Evolutionary conservation across 2,888 invertebrate genomes (phyloP), one percentile per base, ranked within the genome.

Genomic region (Embidobia sp.): DNA sequence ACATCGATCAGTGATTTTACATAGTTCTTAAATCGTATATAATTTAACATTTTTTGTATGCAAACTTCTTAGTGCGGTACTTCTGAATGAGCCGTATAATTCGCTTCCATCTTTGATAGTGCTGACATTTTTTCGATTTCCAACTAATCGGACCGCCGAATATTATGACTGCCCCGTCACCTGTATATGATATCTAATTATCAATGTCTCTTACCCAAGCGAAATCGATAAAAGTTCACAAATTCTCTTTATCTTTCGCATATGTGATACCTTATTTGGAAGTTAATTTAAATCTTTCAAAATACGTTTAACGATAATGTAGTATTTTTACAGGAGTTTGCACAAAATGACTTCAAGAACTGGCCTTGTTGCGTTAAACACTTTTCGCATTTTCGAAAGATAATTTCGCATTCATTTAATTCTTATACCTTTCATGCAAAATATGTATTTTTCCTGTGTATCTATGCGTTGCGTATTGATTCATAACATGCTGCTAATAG

Each of bases 151-250:
- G 64, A 2, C 69, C 35, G 1, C 18, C 44, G 0, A 78, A 16
- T 11, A 79, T 15, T 0, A 49, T 63, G 6, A 76, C 2, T 6
- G 70, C n/a, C n/a, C n/a, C 37, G 11, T 73, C 66, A 3, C 78
- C 57, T 8, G 27, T 27, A 40, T 40, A 55, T 10, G 53, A 40
- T 8, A 27, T 55, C 10, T 40, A 15, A 16, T 77, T 67, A n/a
- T 80, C 79, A 0, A 74, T 26, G n/a, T 79, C 70, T 10, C 70
- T 75, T 2, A 75, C 79, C 79, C 78, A 80, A 40, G 80, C 79
- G 0, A 80, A 79, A 29, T 80, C 80, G 1, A 48, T 22, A 19
- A 66, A 81, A 0, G 67, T 79, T 3, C 13, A 33, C 0, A 81
- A 7, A 8, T 22, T 13, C 33, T 73, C 44, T 3, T 10, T 35